Conservation (phyloP, 2,113 vertebrate genomes). For the Dryoscopus gambensis region DNA sequence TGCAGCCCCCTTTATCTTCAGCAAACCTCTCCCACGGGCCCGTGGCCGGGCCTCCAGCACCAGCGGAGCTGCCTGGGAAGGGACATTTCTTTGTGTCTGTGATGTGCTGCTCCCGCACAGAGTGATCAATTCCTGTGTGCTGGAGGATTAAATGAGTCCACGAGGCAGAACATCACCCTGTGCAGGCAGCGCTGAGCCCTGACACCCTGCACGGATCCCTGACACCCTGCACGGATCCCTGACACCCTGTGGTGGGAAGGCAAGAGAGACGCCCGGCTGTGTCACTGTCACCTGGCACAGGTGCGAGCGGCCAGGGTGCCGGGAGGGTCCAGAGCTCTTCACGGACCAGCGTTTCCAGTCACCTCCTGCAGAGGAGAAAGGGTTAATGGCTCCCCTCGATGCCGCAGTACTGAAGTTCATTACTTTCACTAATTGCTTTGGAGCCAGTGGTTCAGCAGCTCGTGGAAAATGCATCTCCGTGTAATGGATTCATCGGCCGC, state of each 20-base stretch:
- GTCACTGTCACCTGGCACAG: background rate
- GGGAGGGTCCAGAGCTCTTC: background rate
- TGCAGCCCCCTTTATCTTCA: background rate
- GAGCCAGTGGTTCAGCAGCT: conserved; percentile 37
- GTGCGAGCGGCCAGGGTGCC: accelerated
- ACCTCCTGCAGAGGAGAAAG: background rate
- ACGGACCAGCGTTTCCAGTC: accelerated
- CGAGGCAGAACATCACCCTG: accelerated
- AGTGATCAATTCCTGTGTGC: background rate
- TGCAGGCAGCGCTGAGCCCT: background rate
- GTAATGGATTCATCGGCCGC: conserved; percentile 22
- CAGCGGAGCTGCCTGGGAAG: background rate
- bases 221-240: background rate
- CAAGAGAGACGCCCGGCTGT: accelerated
- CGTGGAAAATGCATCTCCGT: conserved; percentile 20
- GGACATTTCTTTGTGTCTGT: background rate
- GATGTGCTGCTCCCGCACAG: background rate
- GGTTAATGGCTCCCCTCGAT: background rate
- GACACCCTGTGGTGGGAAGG: too few relatives aligned
- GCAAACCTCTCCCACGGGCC: background rate
- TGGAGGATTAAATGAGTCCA: background rate
- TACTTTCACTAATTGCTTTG: conserved; percentile 56
- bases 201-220: background rate
- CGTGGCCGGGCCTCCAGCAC: accelerated
- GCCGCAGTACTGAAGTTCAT: conserved; percentile 40